Base-by-base conservation (phyloP, 2,113 vertebrate genomes). In the Cyanoramphus novaezelandiae region DNA sequence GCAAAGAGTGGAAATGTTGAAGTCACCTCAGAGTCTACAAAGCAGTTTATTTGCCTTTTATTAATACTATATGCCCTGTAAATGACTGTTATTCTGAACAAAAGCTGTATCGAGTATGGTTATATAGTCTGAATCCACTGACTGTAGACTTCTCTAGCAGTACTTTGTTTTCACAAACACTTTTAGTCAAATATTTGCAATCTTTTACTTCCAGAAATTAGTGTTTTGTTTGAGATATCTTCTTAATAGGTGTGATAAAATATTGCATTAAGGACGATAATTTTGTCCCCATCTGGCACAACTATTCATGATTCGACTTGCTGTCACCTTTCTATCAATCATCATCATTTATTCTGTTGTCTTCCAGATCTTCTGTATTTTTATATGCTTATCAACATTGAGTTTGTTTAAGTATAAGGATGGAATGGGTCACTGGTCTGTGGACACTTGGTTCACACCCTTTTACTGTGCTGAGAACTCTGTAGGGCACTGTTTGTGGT, bases 31-130 rank as follows among this genome's bases (percentile, higher is more conserved):
- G 47, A 83, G 62, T 81, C 60, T 49, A 86, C 29, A 91, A 29
- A 88, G 29, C 18, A 82, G 53, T 81, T 74, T 92, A 92, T 91
- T 82, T 95, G 21, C 5, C 28, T 92, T 91, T 88, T 92, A 79
- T 75, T 88, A 75, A 44, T 69, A 63, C 47, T 87, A 8, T 82
- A 75, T 46, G 31, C 12, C 28, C 33, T 75, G 46, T 74, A 67
- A 92, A 88, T 91, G 41, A 41, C 35, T 46, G 18, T 89, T 90
- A 28, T n/a, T 50, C 37, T 69, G 55, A 91, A 81, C 17, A 69
- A 72, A 75, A 41, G 19, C 14, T 78, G 20, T 43, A 41, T 15
- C 28, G 27, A 68, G 15, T 37, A 52, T 41, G 33, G 47, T 72
- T 39, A 10, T 25, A 24, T 11, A 60, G 15, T 2, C 0, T 74